Evolutionary conservation across 2,113 vertebrate species (phyloP), one percentile per base, ranked within the genome.

Genomic region (Charadrius vociferus): DNA sequence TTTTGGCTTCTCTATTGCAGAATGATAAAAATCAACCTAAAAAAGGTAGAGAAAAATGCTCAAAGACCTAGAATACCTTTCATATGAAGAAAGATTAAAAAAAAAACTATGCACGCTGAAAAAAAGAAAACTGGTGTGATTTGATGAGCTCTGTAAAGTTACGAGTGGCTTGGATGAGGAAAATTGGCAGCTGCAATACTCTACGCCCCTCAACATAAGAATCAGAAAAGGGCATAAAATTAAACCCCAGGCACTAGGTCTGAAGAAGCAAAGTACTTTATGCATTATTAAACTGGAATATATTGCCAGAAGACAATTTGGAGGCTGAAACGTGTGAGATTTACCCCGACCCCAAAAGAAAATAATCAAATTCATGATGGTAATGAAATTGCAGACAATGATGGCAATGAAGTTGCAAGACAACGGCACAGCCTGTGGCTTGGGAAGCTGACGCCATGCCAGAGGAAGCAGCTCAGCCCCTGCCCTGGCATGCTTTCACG

Each of bases 271-370:
- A 81, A 62, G 45, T 34, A 39, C 19, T 71, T 71, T 6, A 53
- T 7, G 12, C 6, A 32, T 30, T 55, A 67, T 19, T 66, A 26
- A 73, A 52, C 10, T 14, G 18, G 6, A 83, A 26, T 24, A 21
- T 30, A 83, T 29, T 52, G 43, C 32, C 34, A 61, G 21, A 39
- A 78, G 22, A 81, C 5, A 9, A 61, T 9, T 4, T 59, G 17
- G 9, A 55, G 10, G 23, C 29, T 32, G 23, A 55, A 82, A 12
- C 3, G 0, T 14, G 29, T 14, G 20, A 45, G 19, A 53, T 27
- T 61, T 78, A 53, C 3, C 3, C 22, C 12, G 6, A 1, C 7
- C 1, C 0, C 2, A 6, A 34, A 24, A 66, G 29, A 32, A 36
- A 45, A 50, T n/a, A 11, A 7, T 7, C 4, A 21, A 62, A 80